Base-by-base conservation (phyloP, 2,797 vertebrate genomes). In the Philypnodon macrostomus region DNA sequence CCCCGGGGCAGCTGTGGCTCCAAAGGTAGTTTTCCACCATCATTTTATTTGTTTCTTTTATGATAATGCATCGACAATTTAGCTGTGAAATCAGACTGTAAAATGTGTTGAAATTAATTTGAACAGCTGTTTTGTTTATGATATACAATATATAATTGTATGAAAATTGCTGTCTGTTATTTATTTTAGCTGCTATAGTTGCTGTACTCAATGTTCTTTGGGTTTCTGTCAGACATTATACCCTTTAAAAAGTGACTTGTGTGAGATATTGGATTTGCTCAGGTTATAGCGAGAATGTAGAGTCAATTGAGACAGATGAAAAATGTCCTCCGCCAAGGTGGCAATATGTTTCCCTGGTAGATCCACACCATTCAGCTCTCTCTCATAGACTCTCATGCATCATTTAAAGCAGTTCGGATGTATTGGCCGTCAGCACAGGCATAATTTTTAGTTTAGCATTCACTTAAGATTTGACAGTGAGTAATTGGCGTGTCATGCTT, bases 201-300 rank as follows among this genome's bases (percentile, higher is more conserved):
- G n/a, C n/a, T n/a, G n/a, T n/a, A n/a, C n/a, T n/a, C n/a, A n/a
- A n/a, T n/a, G n/a, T n/a, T n/a, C n/a, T n/a, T n/a, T n/a, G n/a
- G n/a, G n/a, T n/a, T n/a, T n/a, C n/a, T 69, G 72, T 69, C 64
- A 77, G 48, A 67, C 73, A 69, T 73, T 64, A 70, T 58, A 75
- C 57, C 46, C 68, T 68, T 58, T 53, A 65, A 67, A 85, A 85
- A 85, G 81, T 83, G 65, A 71, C 63, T 85, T 67, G 57, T 60
- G 40, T 7, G 2, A 58, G 62, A 84, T 85, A 83, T 87, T 85
- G 75, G 73, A 81, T 87, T 86, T 84, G 67, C 67, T 53, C 47
- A 13, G 67, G 50, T 70, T 58, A 62, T 66, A 75, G 75, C 79
- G 67, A 63, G 57, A 75, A 73, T 81, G 35, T 33, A 39, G 31